Evolutionary conservation across 1,140 invertebrate species (phyloP).

Genomic region (Listronotus bonariensis): DNA sequence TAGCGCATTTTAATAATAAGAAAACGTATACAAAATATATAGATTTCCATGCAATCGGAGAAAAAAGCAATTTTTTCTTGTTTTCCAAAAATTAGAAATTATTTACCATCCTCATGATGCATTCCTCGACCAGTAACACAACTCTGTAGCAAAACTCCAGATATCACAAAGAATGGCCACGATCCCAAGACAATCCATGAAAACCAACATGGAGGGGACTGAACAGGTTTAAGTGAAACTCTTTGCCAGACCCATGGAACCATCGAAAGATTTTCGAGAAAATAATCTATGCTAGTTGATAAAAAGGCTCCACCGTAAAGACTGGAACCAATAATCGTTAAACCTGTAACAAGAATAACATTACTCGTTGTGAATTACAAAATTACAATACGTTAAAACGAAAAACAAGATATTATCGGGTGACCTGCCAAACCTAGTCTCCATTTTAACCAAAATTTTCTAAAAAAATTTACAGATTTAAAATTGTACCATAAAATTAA

Average conservation of each 20-base stretch:
- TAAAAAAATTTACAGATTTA: no score
- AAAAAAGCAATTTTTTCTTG: no score
- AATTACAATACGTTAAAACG: no score
- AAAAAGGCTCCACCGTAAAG: constrained; percentile 77
- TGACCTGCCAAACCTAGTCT: no score
- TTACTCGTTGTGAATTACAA: no score
- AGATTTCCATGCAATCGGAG: no score
- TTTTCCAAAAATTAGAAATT: no score
- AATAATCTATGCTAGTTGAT: constrained; percentile 74
- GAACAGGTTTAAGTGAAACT: constrained; percentile 58
- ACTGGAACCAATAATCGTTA: constrained; percentile 77
- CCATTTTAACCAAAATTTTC: no score
- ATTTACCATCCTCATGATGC: constrained; percentile 67
- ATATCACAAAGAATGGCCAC: constrained; percentile 73
- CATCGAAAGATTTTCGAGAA: constrained; percentile 73
- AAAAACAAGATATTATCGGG: no score
- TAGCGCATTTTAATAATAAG: no score
- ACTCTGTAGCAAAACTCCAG: constrained; percentile 72
- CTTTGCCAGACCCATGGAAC: constrained; percentile 70
- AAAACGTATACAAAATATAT: no score
- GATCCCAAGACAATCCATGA: constrained; percentile 75
- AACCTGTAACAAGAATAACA: constrained; percentile 56
- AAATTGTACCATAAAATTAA: no score
- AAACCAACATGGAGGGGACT: constrained; percentile 70
- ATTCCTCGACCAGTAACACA: constrained; percentile 72